These are phyloP conservation scores for Drosophila pseudotalamancana DNA, from an alignment of 2,888 invertebrate genomes.

Conservation along the genomic window DNA sequence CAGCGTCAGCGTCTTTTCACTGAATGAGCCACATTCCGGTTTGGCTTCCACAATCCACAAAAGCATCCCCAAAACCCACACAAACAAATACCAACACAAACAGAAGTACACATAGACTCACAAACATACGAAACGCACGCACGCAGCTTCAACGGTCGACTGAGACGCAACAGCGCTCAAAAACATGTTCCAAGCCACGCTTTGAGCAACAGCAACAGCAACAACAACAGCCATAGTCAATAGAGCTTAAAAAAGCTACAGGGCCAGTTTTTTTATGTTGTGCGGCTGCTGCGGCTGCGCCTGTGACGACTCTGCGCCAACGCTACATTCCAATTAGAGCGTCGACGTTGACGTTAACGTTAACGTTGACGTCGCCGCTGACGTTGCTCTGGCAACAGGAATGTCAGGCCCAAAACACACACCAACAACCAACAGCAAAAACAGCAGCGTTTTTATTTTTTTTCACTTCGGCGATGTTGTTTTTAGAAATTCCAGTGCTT, in stretches of 20 bases:
- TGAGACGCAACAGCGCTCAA: constrained; percentile 20
- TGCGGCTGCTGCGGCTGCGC: constrained; percentile 51
- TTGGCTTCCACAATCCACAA: constrained; percentile 69
- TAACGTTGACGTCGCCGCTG: constrained; percentile 32
- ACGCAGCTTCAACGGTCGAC: constrained; percentile 34
- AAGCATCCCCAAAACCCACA: constrained; percentile 78
- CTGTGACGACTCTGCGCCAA: constrained; percentile 42
- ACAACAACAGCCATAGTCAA: constrained; percentile 17
- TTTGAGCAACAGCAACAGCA: constrained; percentile 33
- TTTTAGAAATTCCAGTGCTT: constrained; percentile 62
- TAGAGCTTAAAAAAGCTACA: constrained; percentile 66
- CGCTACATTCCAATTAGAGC: constrained; percentile 64
- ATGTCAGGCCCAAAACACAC: constrained; percentile 49
- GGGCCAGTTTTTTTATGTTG: constrained; percentile 56
- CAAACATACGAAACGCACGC: constrained; percentile 7
- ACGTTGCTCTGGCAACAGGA: constrained; percentile 63
- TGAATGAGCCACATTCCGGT: constrained; percentile 80
- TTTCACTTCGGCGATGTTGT: constrained; percentile 19
- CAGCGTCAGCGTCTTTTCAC: constrained; percentile 66
- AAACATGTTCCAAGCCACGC: constrained; percentile 70
- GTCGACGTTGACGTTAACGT: constrained; percentile 40
- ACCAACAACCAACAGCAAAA: constrained; percentile 7
- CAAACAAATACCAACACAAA: constrained; percentile 18
- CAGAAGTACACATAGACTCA: constrained; percentile 34
- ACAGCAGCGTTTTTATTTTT: constrained; percentile 12